Evolutionary conservation across 2,888 invertebrate genomes (phyloP), one percentile per base, ranked within the genome.

Genomic region (Plebejus argus): DNA sequence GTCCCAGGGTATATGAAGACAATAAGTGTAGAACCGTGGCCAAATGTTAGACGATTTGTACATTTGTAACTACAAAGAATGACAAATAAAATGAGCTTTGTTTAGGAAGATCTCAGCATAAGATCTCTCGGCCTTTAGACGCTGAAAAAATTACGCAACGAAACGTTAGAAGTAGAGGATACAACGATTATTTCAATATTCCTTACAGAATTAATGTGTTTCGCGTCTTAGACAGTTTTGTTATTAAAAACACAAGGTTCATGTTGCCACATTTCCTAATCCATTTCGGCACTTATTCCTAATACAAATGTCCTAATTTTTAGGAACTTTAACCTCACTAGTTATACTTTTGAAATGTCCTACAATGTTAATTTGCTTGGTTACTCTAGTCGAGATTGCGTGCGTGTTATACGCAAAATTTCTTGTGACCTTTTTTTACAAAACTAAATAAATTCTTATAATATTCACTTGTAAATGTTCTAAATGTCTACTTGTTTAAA

Each of bases 31-130:
- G 23, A 23, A 74, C 74, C 23, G 78, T 66, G 76, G 78, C 74
- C 78, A 78, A 78, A 78, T 53, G 58, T 72, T 77, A 72, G 76
- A 56, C n/a, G 28, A 28, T 58, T 35, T 72, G 79, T 49, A 12
- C 76, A 39, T 39, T 35, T 72, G 79, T 49, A 12, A 76, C 3
- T 56, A 82, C 23, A 35, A 23, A 58, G 76, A 28, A 28, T 76
- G 23, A 66, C 23, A 35, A 23, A 76, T 76, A 18, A n/a, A 15
- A 71, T 39, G 18, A 71, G 10, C 71, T 20, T 70, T 35, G 49
- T 76, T 76, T 35, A 18, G 33, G n/a, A 49, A 20, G 45, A 45
- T 74, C 74, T 74, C 45, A 28, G 56, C 28, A 28, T 28, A 23
- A 7, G 10, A 61, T 23, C 12, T 23, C 20, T 66, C 28, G 28